Conservation (phyloP, 2,797 vertebrate species). For the Myotis pilosus region DNA sequence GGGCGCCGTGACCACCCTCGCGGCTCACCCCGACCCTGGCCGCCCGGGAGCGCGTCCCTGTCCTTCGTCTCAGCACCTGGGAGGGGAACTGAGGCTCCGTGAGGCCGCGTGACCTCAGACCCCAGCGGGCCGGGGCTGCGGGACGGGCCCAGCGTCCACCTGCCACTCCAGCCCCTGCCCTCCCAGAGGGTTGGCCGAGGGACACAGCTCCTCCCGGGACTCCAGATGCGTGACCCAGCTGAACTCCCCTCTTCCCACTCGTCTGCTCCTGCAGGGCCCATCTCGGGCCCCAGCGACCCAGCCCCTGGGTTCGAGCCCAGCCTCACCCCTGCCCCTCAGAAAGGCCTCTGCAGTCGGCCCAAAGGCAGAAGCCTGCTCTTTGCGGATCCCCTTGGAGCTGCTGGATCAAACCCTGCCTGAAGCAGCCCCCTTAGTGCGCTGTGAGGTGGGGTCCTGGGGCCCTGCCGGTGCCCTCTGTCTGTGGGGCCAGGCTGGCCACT, state of each 20-base stretch:
- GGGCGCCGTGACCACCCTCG: rapidly evolving
- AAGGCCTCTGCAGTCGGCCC: no score
- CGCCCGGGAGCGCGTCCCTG: rapidly evolving
- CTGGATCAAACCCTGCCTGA: slow-evolving; percentile 16
- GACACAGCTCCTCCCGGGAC: not conserved
- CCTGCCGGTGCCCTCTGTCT: not conserved
- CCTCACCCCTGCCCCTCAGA: not conserved
- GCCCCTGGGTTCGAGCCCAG: not conserved
- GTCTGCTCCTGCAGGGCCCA: rapidly evolving
- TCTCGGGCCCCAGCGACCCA: not conserved
- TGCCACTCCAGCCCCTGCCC: no score
- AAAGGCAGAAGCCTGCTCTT: not conserved
- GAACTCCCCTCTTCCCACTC: not conserved
- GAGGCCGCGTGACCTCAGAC: not conserved
- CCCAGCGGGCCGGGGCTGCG: rapidly evolving
- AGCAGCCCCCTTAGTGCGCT: not conserved
- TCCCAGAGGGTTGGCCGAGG: no score
- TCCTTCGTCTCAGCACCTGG: rapidly evolving
- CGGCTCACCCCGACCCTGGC: rapidly evolving
- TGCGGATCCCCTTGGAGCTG: not conserved
- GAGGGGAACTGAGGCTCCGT: not conserved
- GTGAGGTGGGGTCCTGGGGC: not conserved
- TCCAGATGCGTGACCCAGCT: not conserved
- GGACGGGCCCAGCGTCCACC: rapidly evolving
- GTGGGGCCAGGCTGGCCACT: not conserved